Conservation (phyloP, 2,113 vertebrate genomes). For the Murina feae region DNA sequence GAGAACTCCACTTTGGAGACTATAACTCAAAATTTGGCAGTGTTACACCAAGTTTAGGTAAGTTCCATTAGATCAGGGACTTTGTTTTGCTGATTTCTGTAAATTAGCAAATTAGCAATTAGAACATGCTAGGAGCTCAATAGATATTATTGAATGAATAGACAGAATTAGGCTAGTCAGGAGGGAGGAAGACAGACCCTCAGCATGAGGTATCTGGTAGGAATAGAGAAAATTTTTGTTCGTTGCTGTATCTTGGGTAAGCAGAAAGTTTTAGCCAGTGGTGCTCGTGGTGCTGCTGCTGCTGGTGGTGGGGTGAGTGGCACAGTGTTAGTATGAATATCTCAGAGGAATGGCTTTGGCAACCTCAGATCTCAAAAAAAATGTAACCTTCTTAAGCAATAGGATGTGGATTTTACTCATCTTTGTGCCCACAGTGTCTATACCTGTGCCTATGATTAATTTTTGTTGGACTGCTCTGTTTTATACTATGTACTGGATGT, state of each 20-base stretch:
- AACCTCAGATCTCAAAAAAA: background rate
- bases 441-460: background rate
- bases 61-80: background rate
- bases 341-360: background rate
- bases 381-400: background rate
- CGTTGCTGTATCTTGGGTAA: background rate
- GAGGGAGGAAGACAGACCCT: background rate
- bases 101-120: too few relatives aligned
- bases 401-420: background rate
- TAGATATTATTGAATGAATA: background rate
- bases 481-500: background rate
- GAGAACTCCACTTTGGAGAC: background rate
- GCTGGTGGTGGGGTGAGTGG: background rate
- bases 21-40: background rate
- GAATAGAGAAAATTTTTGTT: background rate
- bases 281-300: background rate
- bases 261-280: background rate
- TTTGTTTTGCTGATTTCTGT: background rate
- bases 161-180: background rate
- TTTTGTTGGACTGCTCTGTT: constrained; percentile 30
- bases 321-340: background rate
- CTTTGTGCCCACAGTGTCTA: background rate
- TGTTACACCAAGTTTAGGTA: background rate
- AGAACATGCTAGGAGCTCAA: background rate
- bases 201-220: background rate